phyloP scores from a whole-genome alignment of 2,888 invertebrate species.

The Dermolepida albohirtum region DNA sequence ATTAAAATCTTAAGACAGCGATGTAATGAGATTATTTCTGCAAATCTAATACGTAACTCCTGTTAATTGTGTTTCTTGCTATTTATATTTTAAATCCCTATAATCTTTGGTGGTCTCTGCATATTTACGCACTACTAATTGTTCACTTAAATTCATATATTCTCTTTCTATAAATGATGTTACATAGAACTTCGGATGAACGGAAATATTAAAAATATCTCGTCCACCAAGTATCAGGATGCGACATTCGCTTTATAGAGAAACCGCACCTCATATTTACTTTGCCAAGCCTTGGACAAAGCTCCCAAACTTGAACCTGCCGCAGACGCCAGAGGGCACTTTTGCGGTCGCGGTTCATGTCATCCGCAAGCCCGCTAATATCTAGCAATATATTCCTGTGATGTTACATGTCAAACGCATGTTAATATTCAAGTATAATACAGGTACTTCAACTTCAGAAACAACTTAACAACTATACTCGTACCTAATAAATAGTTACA shows the following conservation, averaged over 20 bases:
- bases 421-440: conserved; percentile 37
- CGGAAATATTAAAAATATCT: conserved; percentile 3
- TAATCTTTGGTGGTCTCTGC: too few species aligned
- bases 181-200: too few species aligned
- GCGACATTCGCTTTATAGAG: conserved; percentile 44
- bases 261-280: conserved; percentile 50
- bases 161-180: too few species aligned
- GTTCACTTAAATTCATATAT: too few species aligned
- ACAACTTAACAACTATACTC: conserved; percentile 23
- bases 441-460: conserved; percentile 39
- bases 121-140: too few species aligned
- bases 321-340: conserved; percentile 50
- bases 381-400: conserved; percentile 43
- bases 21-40: too few species aligned
- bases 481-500: conserved; percentile 13
- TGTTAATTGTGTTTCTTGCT: too few species aligned
- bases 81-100: too few species aligned
- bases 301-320: conserved; percentile 50
- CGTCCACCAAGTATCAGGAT: conserved; percentile 30
- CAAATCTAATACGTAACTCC: too few species aligned
- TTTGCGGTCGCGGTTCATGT: conserved; percentile 48
- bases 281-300: conserved; percentile 50
- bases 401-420: conserved; percentile 44
- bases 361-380: conserved; percentile 48
- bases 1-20: too few species aligned